Base-by-base conservation (phyloP, 2,797 vertebrate genomes). In the Ptychadena robeensis region DNA sequence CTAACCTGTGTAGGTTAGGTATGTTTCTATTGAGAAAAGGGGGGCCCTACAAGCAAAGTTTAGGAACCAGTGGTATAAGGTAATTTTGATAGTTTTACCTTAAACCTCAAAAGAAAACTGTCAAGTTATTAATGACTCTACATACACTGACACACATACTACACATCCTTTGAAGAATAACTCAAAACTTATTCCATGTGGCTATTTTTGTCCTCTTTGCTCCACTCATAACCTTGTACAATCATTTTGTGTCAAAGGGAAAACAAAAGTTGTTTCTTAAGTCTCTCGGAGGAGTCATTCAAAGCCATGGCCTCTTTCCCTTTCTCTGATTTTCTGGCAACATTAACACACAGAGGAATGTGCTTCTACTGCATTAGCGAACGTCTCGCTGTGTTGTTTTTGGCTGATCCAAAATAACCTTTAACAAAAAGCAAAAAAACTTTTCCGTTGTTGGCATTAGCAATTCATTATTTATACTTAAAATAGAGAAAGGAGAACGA, bases 281-380 rank as follows among this genome's bases (percentile, higher is more conserved):
- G 65, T 71, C 38, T 70, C 78, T 85, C 83, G 10, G 65, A 71
- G 77, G 82, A 80, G 72, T 57, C 38, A 57, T 61, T 85, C 44
- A 70, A 82, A 85, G 76, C 38, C 66, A 22, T 44, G 70, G 72
- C 71, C 72, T 75, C 12, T 73, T 80, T 80, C 61, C 75, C 70
- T 73, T 59, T 48, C 64, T 76, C 40, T 25, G 76, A 61, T 61
- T 73, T 80, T 85, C 66, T 85, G 83, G 78, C 83, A 76, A 70
- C 70, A 80, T 85, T 71, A 64, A 69, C n/a, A 75, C 77, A 80
- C 71, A 63, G 65, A 80, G 83, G 83, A 85, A 85, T 81, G 83
- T 80, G 72, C 83, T 80, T 85, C 72, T 76, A 63, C 72, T 80
- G 83, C 78, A 71, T 75, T 80, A 80, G 78, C 78, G 68, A 70